Base-by-base conservation (phyloP, 2,113 vertebrate species). In the Jaculus jaculus region DNA sequence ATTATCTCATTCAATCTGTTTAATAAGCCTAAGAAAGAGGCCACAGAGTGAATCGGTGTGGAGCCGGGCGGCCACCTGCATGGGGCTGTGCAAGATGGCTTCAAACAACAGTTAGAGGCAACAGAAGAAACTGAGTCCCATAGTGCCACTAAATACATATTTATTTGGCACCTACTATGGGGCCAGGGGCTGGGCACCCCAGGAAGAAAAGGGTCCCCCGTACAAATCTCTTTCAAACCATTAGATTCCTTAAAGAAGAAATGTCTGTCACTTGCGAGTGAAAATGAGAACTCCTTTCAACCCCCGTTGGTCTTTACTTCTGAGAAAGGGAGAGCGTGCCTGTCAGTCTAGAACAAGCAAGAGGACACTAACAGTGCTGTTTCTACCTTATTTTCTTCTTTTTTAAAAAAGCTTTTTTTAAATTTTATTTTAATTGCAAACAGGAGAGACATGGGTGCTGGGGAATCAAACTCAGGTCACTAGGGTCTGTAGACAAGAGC, bases 311-410 rank as follows among this genome's bases (percentile, higher is more conserved):
- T n/a, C n/a, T 30, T 63, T 18, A 54, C 69, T 82, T 5, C 7
- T 71, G 86, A 74, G 91, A n/a, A 60, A 81, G 42, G 68, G n/a
- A 78, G 42, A 71, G 16, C 7, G 24, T 32, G 42, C 39, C 51
- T 72, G 24, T 34, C 81, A 37, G 5, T 42, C 28, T 60, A 3
- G 58, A 89, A 23, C 28, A 30, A 73, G 60, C 63, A 32, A 81
- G 61, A 68, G 78, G 5, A 8, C 28, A 47, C 61, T 84, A 23
- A 68, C 3, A n/a, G 1, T 16, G 3, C 54, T 90, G 82, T 75
- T 2, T 69, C 75, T 94, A 71, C n/a, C 15, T 42, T 68, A 87
- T 73, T 5, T 69, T 79, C 87, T 94, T 91, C 61, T 90, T 54
- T 47, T 47, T 47, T 47, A 6, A 47, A 47, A 47, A 47, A 47